These are phyloP conservation scores for Callinectes sapidus DNA, from an alignment of 2,888 invertebrate species.

Conservation along the genomic window DNA sequence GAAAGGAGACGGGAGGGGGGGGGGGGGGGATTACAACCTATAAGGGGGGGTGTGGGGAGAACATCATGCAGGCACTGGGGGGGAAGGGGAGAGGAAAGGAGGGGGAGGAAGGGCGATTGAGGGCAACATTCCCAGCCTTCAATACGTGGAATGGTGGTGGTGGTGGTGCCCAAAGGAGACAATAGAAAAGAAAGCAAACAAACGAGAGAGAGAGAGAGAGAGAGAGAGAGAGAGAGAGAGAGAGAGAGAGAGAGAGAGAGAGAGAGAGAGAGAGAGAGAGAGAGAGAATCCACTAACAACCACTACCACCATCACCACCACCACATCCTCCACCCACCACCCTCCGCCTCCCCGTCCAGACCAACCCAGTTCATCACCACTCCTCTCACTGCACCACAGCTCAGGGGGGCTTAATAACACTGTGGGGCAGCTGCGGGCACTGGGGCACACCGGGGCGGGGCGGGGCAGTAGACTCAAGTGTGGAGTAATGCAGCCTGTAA, in stretches of 20 bases:
- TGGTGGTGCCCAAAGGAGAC: background rate
- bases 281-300: background rate
- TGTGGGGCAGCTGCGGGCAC: background rate
- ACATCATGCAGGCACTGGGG: background rate
- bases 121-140: background rate
- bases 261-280: background rate
- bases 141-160: background rate
- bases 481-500: conserved; percentile 3
- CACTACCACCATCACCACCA: background rate
- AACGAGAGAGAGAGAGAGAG: background rate
- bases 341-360: background rate
- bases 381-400: background rate
- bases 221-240: background rate
- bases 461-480: background rate
- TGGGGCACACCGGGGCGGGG: conserved; percentile 5
- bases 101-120: background rate
- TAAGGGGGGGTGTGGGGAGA: background rate
- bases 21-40: background rate
- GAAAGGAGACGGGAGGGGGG: no score
- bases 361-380: background rate
- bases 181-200: background rate
- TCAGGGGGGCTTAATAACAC: background rate
- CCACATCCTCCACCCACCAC: no score
- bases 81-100: background rate
- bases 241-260: background rate